Base-by-base conservation (phyloP, 2,797 vertebrate species). In the Glossophaga mutica region DNA sequence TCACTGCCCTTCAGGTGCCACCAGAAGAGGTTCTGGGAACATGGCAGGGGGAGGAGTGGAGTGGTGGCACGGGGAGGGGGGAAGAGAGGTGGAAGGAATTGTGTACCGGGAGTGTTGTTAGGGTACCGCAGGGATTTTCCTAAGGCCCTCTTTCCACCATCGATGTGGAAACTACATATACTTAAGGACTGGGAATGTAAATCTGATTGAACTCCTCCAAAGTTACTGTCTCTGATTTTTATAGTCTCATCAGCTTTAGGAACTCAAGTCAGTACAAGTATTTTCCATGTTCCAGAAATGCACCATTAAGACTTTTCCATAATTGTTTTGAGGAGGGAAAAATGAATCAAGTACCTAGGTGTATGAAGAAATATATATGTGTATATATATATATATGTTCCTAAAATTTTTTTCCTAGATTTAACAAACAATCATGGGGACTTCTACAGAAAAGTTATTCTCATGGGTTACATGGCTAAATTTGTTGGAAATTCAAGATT, bases 51-150 rank as follows among this genome's bases (percentile, higher is more conserved):
- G 19, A 62, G 19, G 7, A 12, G 18, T 16, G 59, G 62, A 34
- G 50, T 4, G 9, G 6, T 3, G 37, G 22, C 8, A 11, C 2
- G 1, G 42, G 55, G 10, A 10, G 29, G 24, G 1, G 42, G 55
- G 10, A 10, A 59, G 24, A 24, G 57, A 29, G 24, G 24, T 29
- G 57, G 57, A 59, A 59, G 24, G 24, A 26, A 11, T 0, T 29
- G 24, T 34, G 3, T 44, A 6, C 46, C 15, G 39, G 50, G 19
- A 39, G 14, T 26, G 29, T 52, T 6, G 14, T 46, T 3, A 12
- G 39, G 34, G 55, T 0, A 57, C 18, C 22, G 14, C 10, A 7
- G 46, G n/a, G 29, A 55, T 32, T 15, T 76, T 81, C 73, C n/a
- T 39, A 32, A 57, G 37, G 24, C 26, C 15, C 16, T 67, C 5